These are phyloP conservation scores for Encarsia formosa DNA, from an alignment of 2,888 invertebrate species.

Conservation along the genomic window DNA sequence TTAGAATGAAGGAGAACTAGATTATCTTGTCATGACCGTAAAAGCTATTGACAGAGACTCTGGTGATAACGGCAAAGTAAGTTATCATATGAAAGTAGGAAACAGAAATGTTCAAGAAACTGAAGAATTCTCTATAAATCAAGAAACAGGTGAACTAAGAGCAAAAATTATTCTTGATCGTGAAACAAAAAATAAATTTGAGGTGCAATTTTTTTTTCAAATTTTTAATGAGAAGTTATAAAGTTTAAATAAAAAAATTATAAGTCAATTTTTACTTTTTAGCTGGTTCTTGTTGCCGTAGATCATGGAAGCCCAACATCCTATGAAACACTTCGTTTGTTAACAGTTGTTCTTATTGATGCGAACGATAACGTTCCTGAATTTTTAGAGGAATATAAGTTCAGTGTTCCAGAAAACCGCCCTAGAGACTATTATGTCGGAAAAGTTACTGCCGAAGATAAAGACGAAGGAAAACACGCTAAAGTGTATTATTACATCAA, in stretches of 20 bases:
- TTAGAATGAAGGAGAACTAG: constrained; percentile 69
- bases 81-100: constrained; percentile 76
- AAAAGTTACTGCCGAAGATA: constrained; percentile 68
- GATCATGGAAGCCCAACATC: constrained; percentile 79
- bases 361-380: constrained; percentile 78
- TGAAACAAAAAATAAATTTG: constrained; percentile 65
- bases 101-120: constrained; percentile 76
- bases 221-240: neutral
- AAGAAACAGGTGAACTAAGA: constrained; percentile 73
- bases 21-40: constrained; percentile 75
- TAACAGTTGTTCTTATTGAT: constrained; percentile 73
- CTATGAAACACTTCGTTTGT: constrained; percentile 71
- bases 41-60: constrained; percentile 77
- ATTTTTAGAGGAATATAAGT: constrained; percentile 68
- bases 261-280: constrained; percentile 34
- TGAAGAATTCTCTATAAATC: constrained; percentile 75
- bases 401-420: constrained; percentile 68
- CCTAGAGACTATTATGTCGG: constrained; percentile 54
- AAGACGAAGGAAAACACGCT: constrained; percentile 76
- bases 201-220: constrained; percentile 48
- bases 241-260: too few relatives aligned
- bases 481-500: constrained; percentile 80
- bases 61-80: constrained; percentile 78
- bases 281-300: constrained; percentile 75
- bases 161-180: constrained; percentile 77